Evolutionary conservation across 2,888 invertebrate genomes (phyloP).

Genomic region (Drosophila borborema): DNA sequence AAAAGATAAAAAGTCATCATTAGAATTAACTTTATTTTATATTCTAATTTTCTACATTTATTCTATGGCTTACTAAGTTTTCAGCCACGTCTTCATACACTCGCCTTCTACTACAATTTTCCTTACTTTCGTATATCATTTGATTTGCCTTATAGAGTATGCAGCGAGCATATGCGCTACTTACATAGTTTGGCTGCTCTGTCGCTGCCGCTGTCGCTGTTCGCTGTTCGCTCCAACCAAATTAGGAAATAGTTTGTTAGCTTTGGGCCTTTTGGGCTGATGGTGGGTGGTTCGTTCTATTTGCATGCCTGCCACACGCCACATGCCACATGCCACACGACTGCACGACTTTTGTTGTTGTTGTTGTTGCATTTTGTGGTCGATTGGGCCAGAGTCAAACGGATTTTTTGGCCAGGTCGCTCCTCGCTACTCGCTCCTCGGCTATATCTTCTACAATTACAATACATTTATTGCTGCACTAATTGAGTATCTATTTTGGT

Average conservation of each 20-base stretch:
- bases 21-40: too few species aligned
- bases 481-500: conserved; percentile 75
- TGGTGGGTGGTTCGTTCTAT: conserved; percentile 32
- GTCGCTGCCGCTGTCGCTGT: not conserved
- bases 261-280: conserved; percentile 2
- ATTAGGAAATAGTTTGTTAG: not conserved
- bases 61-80: not conserved
- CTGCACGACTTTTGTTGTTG: conserved; percentile 46
- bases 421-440: not conserved
- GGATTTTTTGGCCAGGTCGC: conserved; percentile 5
- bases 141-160: conserved; percentile 1
- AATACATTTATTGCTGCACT: conserved; percentile 71
- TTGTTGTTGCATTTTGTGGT: conserved; percentile 34
- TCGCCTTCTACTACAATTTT: not conserved
- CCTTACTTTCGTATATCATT: not conserved
- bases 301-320: conserved; percentile 48
- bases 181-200: not conserved
- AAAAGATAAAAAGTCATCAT: too few species aligned
- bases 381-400: conserved; percentile 9
- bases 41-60: too few species aligned
- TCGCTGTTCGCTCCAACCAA: not conserved
- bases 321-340: conserved; percentile 50
- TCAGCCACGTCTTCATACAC: not conserved
- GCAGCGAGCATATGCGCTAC: not conserved
- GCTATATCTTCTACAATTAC: conserved; percentile 61